Base-by-base conservation (phyloP, 2,797 vertebrate genomes). In the Tragopan temminckii region DNA sequence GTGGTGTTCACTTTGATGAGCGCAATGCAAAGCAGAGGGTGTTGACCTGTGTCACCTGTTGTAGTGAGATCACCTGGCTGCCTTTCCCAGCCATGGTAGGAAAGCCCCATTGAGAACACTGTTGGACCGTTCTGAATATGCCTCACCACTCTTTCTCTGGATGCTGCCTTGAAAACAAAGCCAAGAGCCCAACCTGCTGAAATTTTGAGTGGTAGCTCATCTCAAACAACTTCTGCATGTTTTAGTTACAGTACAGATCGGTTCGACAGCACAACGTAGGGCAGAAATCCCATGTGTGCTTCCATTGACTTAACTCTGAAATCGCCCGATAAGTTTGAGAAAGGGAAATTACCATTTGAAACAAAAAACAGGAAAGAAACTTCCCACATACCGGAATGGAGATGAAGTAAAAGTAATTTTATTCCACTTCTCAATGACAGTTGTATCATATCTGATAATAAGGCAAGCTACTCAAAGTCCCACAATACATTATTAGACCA, bases 351-450 rank as follows among this genome's bases (percentile, higher is more conserved):
- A 70, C 29, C 77, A 50, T 80, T 79, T 79, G 53, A 87, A 92
- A 43, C 2, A 74, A 69, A 76, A 88, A 35, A 29, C 58, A 91
- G 76, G 76, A 95, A 96, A 92, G 59, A 91, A 52, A 85, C 75
- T 79, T 80, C 67, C 58, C 72, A 92, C 74, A 52, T 90, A 88
- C 66, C 42, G 40, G n/a, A 57, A 85, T 25, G 75, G 76, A 93
- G 57, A 69, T 84, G 88, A 91, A 91, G 93, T 94, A 95, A 97
- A 97, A 96, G 82, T 94, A 78, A 77, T 92, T 98, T 98, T 97
- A 98, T 97, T 98, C 91, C 94, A 95, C 77, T 93, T 97, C 88
- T 97, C 93, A 89, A 90, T 69, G 91, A 96, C 92, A 94, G 77
- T 83, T 90, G 80, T 92, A 91, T 75, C 88, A 68, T 89, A 94